phyloP scores from a whole-genome alignment of 2,113 vertebrate genomes.

The Stegastes partitus region DNA sequence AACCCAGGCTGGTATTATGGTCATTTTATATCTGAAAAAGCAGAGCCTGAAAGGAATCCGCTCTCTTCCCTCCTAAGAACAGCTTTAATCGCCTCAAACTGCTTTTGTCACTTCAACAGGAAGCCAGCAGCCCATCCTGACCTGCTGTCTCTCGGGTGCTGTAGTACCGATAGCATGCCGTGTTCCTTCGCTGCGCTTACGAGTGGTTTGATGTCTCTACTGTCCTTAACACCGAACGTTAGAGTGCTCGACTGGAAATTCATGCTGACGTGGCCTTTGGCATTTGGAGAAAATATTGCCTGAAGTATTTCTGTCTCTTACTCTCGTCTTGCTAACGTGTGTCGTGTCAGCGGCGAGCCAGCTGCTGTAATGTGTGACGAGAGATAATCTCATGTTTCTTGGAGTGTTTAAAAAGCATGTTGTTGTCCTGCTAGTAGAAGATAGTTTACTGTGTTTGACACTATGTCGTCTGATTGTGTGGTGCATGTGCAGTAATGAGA shows the following conservation, averaged over 20 bases:
- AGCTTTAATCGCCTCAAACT: conserved; percentile 32
- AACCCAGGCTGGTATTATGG: background rate
- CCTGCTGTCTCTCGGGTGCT: conserved; percentile 69
- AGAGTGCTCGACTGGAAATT: conserved; percentile 43
- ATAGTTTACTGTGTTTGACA: conserved; percentile 21
- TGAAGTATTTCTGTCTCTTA: conserved; percentile 1
- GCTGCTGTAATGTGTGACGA: background rate
- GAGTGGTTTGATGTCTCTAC: conserved; percentile 28
- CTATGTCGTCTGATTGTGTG: background rate
- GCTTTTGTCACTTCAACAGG: conserved; percentile 77
- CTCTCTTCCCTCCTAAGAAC: background rate
- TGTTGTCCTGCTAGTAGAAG: background rate
- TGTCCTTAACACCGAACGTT: background rate
- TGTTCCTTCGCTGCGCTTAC: conserved; percentile 49
- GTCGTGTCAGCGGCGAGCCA: background rate
- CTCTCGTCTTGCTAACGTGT: conserved; percentile 4
- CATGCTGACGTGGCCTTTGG: conserved; percentile 30
- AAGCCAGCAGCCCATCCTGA: conserved; percentile 56
- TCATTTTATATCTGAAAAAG: background rate
- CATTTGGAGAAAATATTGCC: conserved; percentile 12
- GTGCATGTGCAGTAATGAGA: background rate
- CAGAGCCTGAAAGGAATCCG: background rate
- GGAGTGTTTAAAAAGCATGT: background rate
- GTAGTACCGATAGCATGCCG: conserved; percentile 66
- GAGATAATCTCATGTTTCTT: background rate